Percentiles rank a stretch among this genome's conserved stretches.
Conservation (phyloP, 1,140 invertebrate genomes). For the Ditylenchus dipsaci region DNA sequence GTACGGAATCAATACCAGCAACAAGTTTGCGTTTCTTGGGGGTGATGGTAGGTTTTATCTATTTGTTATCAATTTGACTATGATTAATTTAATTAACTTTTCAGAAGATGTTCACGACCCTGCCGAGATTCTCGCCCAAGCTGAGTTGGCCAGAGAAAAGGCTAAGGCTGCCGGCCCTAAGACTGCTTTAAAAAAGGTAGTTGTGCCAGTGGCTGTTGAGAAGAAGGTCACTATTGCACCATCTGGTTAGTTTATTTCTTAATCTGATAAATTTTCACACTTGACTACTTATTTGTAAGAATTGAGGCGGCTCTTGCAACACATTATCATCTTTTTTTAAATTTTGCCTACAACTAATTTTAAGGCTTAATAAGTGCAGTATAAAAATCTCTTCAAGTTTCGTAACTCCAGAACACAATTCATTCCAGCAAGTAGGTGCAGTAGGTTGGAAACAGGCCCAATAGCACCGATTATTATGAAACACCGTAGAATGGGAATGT, state of each 20-base stretch:
- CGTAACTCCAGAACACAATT: too few relatives aligned
- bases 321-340: too few relatives aligned
- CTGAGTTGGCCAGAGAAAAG: conserved; percentile 2
- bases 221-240: conserved; percentile 1
- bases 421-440: too few relatives aligned
- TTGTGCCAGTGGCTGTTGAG: background rate
- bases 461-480: too few relatives aligned
- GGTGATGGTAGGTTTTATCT: conserved; percentile 16
- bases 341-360: too few relatives aligned
- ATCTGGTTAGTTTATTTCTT: background rate
- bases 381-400: too few relatives aligned
- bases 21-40: conserved; percentile 12
- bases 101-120: conserved; percentile 7
- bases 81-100: background rate
- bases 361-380: too few relatives aligned
- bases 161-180: background rate
- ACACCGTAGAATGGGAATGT: too few relatives aligned
- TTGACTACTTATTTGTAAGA: too few relatives aligned
- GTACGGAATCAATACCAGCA: conserved; percentile 12
- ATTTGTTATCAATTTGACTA: background rate
- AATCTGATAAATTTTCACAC: too few relatives aligned
- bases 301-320: too few relatives aligned
- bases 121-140: background rate
- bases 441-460: too few relatives aligned
- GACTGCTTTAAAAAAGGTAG: background rate